A percentile compares a stretch with the other conserved stretches of the same genome.
phyloP scores from a whole-genome alignment of 2,113 vertebrate species.

The Leptodactylus fuscus region DNA sequence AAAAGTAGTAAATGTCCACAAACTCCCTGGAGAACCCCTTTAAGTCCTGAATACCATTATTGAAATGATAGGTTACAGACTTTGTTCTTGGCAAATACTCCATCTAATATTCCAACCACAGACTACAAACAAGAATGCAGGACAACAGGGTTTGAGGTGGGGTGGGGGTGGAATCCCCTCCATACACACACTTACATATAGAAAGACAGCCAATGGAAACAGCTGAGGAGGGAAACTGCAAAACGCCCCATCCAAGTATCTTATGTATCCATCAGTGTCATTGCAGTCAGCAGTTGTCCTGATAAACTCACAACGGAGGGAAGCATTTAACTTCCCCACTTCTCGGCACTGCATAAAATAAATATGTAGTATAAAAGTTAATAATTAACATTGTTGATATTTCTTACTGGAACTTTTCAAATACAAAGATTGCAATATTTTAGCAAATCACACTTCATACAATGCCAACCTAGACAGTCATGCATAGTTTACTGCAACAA shows the following conservation, averaged over 20 bases:
- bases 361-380: not conserved
- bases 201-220: slow-evolving; percentile 81
- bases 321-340: slow-evolving; percentile 77
- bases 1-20: no score
- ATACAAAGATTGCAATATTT: no score
- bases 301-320: slow-evolving; percentile 84
- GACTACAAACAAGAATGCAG: not conserved
- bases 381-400: not conserved
- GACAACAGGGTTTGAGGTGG: no score
- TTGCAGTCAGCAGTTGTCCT: slow-evolving; percentile 82
- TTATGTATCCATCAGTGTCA: slow-evolving; percentile 78
- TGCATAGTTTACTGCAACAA: no score
- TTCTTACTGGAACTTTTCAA: not conserved
- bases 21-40: no score
- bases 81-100: no score
- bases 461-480: no score
- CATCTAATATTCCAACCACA: no score
- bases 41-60: no score
- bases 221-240: slow-evolving; percentile 81
- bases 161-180: no score
- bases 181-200: slow-evolving; percentile 81
- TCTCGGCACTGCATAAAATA: slow-evolving; percentile 77
- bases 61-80: no score
- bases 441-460: no score
- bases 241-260: slow-evolving; percentile 83